These are phyloP conservation scores for Drosophila sproati DNA, from an alignment of 1,140 invertebrate genomes.

Conservation along the genomic window DNA sequence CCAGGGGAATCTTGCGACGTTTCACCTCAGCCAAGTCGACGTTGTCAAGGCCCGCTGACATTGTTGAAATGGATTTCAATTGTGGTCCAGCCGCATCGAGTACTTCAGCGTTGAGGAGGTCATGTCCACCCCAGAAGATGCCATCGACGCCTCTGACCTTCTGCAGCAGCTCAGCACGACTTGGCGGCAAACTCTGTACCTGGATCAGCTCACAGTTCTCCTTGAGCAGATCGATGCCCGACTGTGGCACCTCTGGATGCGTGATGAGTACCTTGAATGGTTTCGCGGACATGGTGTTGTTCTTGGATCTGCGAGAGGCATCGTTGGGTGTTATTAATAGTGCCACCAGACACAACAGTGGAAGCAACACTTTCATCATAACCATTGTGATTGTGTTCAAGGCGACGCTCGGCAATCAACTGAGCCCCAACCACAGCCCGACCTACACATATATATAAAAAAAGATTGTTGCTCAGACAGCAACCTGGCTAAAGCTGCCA, in stretches of 20 bases:
- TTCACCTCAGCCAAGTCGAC: constrained; percentile 90
- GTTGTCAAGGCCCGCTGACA: constrained; percentile 95
- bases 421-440: constrained; percentile 59
- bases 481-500: constrained; percentile 22
- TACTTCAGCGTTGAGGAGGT: constrained; percentile 90
- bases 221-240: constrained; percentile 84
- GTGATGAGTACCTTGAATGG: constrained; percentile 84
- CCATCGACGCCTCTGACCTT: constrained; percentile 88
- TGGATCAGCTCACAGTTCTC: constrained; percentile 68
- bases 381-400: constrained; percentile 61
- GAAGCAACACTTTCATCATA: constrained; percentile 26
- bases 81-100: constrained; percentile 89
- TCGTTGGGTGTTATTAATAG: constrained; percentile 41
- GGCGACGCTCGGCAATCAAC: constrained; percentile 46
- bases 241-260: constrained; percentile 82
- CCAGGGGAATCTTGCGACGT: constrained; percentile 89
- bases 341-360: constrained; percentile 19
- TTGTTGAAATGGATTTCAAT: constrained; percentile 93
- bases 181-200: constrained; percentile 62
- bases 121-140: constrained; percentile 89
- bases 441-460: constrained; percentile 32
- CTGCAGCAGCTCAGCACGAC: constrained; percentile 86
- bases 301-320: constrained; percentile 54
- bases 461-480: constrained; percentile 18
- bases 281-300: constrained; percentile 64